phyloP scores from a whole-genome alignment of 2,113 vertebrate species.

The Centropristis striata region DNA sequence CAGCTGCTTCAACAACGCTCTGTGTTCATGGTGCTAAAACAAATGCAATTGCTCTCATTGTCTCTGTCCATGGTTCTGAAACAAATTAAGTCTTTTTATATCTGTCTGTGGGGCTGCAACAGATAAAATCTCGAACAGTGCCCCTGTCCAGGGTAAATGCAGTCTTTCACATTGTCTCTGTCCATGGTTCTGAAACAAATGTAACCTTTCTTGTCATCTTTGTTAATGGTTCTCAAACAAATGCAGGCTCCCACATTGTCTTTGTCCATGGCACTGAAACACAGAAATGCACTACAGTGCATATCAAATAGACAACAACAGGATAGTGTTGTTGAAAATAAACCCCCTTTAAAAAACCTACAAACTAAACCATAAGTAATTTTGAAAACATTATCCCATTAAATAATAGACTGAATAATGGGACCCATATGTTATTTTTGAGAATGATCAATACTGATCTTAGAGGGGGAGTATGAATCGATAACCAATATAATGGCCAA shows the following conservation, averaged over 20 bases:
- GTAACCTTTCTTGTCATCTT: background rate
- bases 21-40: too few species aligned
- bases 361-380: background rate
- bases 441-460: too few species aligned
- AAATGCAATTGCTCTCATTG: too few species aligned
- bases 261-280: conserved; percentile 45
- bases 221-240: conserved; percentile 8
- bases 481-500: too few species aligned
- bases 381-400: too few species aligned
- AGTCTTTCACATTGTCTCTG: background rate
- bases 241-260: background rate
- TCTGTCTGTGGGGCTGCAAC: conserved; percentile 12
- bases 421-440: too few species aligned
- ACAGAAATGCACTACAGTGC: background rate
- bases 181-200: conserved; percentile 39
- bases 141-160: too few species aligned
- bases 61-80: conserved; percentile 45
- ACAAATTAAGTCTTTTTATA: background rate
- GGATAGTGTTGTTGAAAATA: background rate
- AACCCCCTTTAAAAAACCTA: background rate
- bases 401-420: too few species aligned
- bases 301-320: too few species aligned
- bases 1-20: background rate
- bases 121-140: too few species aligned
- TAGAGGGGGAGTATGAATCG: too few species aligned